Percentiles rank a stretch among this genome's conserved stretches.
These are phyloP conservation scores for Thymelicus sylvestris DNA, from an alignment of 2,888 invertebrate species.

Conservation along the genomic window DNA sequence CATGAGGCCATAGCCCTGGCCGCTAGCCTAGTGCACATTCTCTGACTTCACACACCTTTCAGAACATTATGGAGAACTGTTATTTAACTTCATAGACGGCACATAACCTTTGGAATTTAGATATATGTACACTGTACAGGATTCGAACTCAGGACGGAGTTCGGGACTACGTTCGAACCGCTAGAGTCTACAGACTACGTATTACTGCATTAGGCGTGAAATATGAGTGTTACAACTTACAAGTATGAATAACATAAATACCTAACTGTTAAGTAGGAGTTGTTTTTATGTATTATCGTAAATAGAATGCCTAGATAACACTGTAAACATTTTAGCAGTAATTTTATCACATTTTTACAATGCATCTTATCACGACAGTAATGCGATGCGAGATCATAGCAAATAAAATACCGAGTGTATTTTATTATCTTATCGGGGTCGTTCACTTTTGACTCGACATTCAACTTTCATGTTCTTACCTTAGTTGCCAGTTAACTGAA, in stretches of 20 bases:
- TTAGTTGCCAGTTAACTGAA: conserved; percentile 13
- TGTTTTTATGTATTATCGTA: too few species aligned
- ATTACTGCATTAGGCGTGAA: background rate
- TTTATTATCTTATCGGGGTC: conserved; percentile 74
- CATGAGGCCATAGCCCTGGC: too few species aligned
- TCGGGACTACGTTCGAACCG: background rate
- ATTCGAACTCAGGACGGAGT: too few species aligned
- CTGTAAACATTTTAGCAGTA: conserved; percentile 19
- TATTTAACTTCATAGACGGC: too few species aligned
- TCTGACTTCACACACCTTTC: too few species aligned
- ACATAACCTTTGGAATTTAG: too few species aligned
- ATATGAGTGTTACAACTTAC: too few species aligned
- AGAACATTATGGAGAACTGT: too few species aligned
- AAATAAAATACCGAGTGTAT: conserved; percentile 48
- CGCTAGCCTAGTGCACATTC: too few species aligned
- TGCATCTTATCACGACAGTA: conserved; percentile 23
- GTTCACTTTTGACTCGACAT: conserved; percentile 79
- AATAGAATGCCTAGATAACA: conserved; percentile 15
- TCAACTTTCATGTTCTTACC: conserved; percentile 60
- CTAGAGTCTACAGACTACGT: background rate
- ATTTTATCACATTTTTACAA: conserved; percentile 28
- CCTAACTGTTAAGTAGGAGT: background rate
- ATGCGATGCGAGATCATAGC: conserved; percentile 56
- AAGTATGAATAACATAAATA: background rate
- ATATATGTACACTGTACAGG: too few species aligned